Percentiles rank a stretch among this genome's conserved stretches.
Conservation (phyloP, 2,797 vertebrate genomes). For the Dermochelys coriacea region DNA sequence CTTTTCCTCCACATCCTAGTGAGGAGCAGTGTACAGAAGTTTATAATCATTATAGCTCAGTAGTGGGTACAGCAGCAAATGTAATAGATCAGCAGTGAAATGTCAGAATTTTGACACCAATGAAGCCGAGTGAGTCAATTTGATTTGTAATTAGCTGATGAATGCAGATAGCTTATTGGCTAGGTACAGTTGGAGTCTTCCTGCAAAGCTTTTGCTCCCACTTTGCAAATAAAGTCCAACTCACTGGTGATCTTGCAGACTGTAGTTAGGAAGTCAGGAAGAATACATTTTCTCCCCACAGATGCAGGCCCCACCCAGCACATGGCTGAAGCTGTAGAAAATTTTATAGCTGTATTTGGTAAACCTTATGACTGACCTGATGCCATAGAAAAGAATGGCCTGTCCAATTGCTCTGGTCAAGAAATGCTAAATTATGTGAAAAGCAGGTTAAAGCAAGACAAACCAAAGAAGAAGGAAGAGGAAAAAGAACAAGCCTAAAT, state of each 20-base stretch:
- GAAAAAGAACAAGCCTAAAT: neutral
- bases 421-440: neutral
- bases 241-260: neutral
- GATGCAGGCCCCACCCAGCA: neutral
- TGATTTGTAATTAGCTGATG: neutral
- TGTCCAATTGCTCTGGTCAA: neutral
- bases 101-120: neutral
- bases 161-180: neutral
- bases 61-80: neutral
- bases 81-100: neutral
- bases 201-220: neutral
- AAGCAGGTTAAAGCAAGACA: neutral
- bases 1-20: neutral
- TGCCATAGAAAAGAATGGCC: neutral
- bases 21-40: neutral
- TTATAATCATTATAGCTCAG: neutral
- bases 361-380: neutral
- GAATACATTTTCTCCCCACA: neutral
- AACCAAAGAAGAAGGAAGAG: neutral
- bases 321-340: neutral
- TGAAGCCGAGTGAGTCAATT: neutral
- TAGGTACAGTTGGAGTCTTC: neutral
- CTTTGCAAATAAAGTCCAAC: neutral
- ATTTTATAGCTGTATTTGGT: neutral
- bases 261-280: neutral